Base-by-base conservation (phyloP, 2,113 vertebrate species). In the Plectropomus leopardus region DNA sequence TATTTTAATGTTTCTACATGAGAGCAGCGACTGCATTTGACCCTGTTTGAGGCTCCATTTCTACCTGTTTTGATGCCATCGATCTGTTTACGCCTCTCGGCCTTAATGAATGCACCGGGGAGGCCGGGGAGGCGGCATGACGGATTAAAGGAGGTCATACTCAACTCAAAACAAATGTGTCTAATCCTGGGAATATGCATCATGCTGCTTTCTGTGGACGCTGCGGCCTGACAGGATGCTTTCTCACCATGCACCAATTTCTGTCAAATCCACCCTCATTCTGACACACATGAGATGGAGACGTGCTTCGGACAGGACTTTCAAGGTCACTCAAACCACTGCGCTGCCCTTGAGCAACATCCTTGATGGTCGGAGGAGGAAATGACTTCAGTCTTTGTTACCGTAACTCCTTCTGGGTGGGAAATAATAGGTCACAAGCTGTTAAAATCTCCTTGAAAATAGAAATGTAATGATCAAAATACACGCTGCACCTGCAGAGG, bases 51-150 rank as follows among this genome's bases (percentile, higher is more conserved):
- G 19, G 17, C 48, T 79, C 24, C 57, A 21, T 64, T 32, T 65
- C 84, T 73, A 84, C 75, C 82, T 83, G 78, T 48, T 84, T 67
- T 48, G 57, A 23, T 16, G 67, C 64, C 78, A 92, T 92, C 68
- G 88, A 93, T 92, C 90, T 91, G 90, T 92, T 91, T 88, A 89
- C 30, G 64, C 74, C 51, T 78, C 80, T 50, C 68, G 0, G 78
- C 67, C 69, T 81, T 89, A 90, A 90, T 88, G 54, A 91, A 90
- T 84, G 79, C 90, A 74, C 61, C 17, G 11, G 69, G 74, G 81
- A 88, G 73, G 82, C 86, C 67, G 76, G 28, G 55, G 66, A 55
- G 71, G 54, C 34, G 34, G 72, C 76, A 30, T 73, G 86, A 76
- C 53, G 53, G 83, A 90, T 89, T 89, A 87, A 86, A 88, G 73